Conservation (phyloP, 1,140 invertebrate genomes). For the Macrobrachium rosenbergii region DNA sequence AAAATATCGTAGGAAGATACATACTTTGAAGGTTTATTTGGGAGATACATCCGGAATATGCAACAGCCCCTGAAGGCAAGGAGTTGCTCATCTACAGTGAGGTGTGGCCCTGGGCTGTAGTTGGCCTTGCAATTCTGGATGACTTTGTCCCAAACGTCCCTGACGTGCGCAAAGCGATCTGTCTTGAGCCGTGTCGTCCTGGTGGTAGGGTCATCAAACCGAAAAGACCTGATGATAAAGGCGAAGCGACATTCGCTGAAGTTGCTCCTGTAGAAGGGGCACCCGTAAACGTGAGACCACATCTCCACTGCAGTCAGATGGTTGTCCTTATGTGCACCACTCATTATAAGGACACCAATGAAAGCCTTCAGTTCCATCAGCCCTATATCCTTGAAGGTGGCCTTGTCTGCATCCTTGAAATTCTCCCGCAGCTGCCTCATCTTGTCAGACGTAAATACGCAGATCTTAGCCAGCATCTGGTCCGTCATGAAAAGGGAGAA, state of each 20-base stretch:
- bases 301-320: conserved; percentile 1
- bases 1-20: neutral
- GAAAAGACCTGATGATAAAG: neutral
- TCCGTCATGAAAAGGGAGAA: too few species aligned
- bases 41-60: conserved; percentile 10
- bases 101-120: neutral
- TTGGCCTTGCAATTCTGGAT: neutral
- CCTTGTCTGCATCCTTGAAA: too few species aligned
- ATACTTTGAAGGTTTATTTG: conserved; percentile 26
- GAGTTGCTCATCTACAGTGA: conserved; percentile 27
- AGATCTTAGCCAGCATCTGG: too few species aligned
- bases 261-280: neutral
- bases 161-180: neutral
- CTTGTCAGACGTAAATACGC: neutral
- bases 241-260: neutral
- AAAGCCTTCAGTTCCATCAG: conserved; percentile 17
- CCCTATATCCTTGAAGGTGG: conserved; percentile 6
- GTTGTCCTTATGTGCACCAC: conserved; percentile 12
- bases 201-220: conserved; percentile 7
- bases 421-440: too few species aligned
- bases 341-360: conserved; percentile 1
- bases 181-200: neutral
- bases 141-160: conserved; percentile 22
- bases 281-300: neutral
- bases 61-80: conserved; percentile 27